These are phyloP conservation scores for Cephalopterus ornatus DNA, from an alignment of 2,113 vertebrate genomes.

Conservation along the genomic window DNA sequence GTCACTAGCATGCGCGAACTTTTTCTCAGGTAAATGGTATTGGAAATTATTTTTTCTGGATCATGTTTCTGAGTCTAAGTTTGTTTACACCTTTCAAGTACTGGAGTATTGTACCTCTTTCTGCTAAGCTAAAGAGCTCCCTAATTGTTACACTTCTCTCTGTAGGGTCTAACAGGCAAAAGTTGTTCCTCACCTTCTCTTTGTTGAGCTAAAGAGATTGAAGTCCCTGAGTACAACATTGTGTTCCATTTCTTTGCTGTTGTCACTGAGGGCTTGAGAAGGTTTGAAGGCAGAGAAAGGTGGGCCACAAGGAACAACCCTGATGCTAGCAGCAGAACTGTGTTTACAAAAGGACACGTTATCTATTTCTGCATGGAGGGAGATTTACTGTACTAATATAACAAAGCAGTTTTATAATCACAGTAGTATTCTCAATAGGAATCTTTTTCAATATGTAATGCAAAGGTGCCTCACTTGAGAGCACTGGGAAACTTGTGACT, in stretches of 20 bases:
- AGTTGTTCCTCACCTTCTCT: background rate
- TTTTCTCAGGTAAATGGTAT: background rate
- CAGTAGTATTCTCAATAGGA: background rate
- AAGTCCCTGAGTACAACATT: background rate
- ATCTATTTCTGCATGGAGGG: background rate
- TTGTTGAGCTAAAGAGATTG: background rate
- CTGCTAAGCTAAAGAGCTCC: background rate
- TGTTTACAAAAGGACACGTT: background rate
- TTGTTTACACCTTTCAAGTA: background rate
- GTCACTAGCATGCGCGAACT: background rate
- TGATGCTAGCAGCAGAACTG: fast-evolving
- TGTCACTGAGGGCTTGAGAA: background rate
- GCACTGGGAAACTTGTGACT: background rate
- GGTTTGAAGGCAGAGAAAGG: background rate
- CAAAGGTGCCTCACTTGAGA: background rate
- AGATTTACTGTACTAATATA: background rate
- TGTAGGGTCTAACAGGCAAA: background rate
- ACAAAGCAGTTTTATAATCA: background rate
- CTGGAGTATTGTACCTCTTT: background rate
- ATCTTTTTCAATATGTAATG: background rate
- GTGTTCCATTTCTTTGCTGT: background rate
- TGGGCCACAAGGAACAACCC: background rate
- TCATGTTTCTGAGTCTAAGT: background rate
- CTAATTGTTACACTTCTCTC: background rate
- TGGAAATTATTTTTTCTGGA: background rate